Conservation (phyloP, 1,140 invertebrate genomes). For the Drosophila willistoni region DNA sequence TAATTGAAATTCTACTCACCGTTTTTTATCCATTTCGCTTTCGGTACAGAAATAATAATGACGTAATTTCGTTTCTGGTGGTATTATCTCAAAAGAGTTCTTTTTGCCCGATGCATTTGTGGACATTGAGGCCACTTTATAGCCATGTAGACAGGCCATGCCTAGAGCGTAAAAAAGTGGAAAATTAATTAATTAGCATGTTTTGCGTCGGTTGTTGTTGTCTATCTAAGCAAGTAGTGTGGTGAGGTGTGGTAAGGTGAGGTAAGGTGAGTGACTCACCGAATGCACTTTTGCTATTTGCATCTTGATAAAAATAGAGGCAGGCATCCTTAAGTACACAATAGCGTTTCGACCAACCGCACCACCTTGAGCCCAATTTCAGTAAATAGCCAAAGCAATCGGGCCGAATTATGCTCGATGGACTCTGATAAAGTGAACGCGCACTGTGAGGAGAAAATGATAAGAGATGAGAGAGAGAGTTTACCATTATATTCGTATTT, state of each 20-base stretch:
- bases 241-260: too few species aligned
- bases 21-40: constrained; percentile 96
- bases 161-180: constrained; percentile 83
- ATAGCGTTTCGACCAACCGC: constrained; percentile 95
- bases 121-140: constrained; percentile 92
- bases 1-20: constrained; percentile 85
- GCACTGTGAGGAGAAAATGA: constrained; percentile 76
- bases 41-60: constrained; percentile 97
- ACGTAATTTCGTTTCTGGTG: constrained; percentile 92
- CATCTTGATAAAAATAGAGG: constrained; percentile 96
- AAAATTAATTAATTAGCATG: constrained; percentile 56
- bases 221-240: not conserved
- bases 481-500: too few species aligned
- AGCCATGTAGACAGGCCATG: constrained; percentile 96
- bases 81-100: constrained; percentile 95
- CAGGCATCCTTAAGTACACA: constrained; percentile 98
- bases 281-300: constrained; percentile 92
- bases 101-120: constrained; percentile 90
- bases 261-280: constrained; percentile 84
- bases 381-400: constrained; percentile 96
- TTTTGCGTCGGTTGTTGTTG: constrained; percentile 26
- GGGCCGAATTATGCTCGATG: constrained; percentile 89
- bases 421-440: constrained; percentile 88
- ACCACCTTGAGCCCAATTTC: constrained; percentile 91
- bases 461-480: too few species aligned